These are phyloP conservation scores for Craterocephalus amniculus DNA, from an alignment of 2,797 vertebrate species.

Conservation along the genomic window DNA sequence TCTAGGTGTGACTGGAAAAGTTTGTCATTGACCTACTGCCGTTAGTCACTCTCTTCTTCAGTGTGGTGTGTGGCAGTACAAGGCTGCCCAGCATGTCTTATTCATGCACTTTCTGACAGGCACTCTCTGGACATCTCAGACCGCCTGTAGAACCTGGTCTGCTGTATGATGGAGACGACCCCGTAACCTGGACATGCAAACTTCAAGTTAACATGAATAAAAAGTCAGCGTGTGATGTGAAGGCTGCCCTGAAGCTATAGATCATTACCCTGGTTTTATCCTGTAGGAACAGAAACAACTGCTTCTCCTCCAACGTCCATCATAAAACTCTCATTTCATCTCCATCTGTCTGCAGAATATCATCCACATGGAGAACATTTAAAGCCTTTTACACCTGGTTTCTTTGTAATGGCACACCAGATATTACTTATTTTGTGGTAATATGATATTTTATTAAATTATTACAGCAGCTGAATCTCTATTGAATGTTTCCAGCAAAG, in stretches of 20 bases:
- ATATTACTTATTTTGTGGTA: conserved; percentile 17
- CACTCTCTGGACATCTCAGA: conserved; percentile 47
- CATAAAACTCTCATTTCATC: conserved; percentile 7
- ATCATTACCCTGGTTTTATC: background rate
- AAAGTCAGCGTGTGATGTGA: background rate
- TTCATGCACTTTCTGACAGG: background rate
- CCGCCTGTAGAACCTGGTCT: background rate
- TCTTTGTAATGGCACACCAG: conserved; percentile 19
- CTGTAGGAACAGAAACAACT: background rate
- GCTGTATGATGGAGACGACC: background rate
- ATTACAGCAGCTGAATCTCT: conserved; percentile 3
- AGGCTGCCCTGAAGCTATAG: background rate
- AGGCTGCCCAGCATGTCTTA: conserved; percentile 16
- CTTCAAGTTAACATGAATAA: background rate
- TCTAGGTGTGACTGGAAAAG: no score
- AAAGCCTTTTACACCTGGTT: background rate
- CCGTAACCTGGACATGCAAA: background rate
- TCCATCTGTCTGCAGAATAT: conserved; percentile 58
- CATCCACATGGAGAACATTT: conserved; percentile 34
- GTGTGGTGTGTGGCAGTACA: conserved; percentile 36
- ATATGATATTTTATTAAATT: conserved; percentile 31
- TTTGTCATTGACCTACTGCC: background rate
- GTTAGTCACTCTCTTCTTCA: conserved; percentile 12
- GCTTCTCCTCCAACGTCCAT: background rate
- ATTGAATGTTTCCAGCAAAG: no score